These are phyloP conservation scores for Scrobipalpa costella DNA, from an alignment of 2,888 invertebrate genomes.

Conservation along the genomic window DNA sequence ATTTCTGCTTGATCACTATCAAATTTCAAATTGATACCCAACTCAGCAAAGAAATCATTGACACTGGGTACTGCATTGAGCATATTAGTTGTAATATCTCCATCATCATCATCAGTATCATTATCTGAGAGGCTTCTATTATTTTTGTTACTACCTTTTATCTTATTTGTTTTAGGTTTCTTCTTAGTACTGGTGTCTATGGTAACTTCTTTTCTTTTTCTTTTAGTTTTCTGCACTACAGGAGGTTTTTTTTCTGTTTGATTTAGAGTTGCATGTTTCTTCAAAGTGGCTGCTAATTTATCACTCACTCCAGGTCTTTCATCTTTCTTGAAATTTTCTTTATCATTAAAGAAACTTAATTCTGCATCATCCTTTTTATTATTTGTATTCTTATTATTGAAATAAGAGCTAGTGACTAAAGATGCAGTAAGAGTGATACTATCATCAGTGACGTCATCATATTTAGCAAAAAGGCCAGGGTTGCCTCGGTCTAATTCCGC, in stretches of 20 bases:
- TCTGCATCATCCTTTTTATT: constrained; percentile 34
- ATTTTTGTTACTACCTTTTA: constrained; percentile 36
- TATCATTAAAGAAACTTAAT: constrained; percentile 20
- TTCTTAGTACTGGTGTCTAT: constrained; percentile 46
- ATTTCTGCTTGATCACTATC: constrained; percentile 30
- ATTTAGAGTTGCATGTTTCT: constrained; percentile 66
- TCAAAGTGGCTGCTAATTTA: constrained; percentile 63
- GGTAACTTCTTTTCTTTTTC: constrained; percentile 56
- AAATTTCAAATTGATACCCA: constrained; percentile 61
- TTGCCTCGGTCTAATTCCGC: constrained; percentile 54
- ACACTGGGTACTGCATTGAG: constrained; percentile 73
- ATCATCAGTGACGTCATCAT: constrained; percentile 63
- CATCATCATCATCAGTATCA: constrained; percentile 43
- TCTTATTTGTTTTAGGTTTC: constrained; percentile 40
- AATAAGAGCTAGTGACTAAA: constrained; percentile 75
- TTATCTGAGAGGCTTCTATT: constrained; percentile 30
- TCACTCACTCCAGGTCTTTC: constrained; percentile 43
- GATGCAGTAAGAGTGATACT: constrained; percentile 64
- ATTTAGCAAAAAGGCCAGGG: constrained; percentile 56
- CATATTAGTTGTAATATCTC: constrained; percentile 35
- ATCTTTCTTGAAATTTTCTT: constrained; percentile 37
- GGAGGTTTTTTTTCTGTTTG: constrained; percentile 52
- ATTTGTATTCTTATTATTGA: constrained; percentile 54
- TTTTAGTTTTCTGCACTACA: constrained; percentile 42
- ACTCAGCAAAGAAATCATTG: constrained; percentile 65